Evolutionary conservation across 1,140 invertebrate genomes (phyloP), one percentile per base, ranked within the genome.

Genomic region (Neelides sp.): DNA sequence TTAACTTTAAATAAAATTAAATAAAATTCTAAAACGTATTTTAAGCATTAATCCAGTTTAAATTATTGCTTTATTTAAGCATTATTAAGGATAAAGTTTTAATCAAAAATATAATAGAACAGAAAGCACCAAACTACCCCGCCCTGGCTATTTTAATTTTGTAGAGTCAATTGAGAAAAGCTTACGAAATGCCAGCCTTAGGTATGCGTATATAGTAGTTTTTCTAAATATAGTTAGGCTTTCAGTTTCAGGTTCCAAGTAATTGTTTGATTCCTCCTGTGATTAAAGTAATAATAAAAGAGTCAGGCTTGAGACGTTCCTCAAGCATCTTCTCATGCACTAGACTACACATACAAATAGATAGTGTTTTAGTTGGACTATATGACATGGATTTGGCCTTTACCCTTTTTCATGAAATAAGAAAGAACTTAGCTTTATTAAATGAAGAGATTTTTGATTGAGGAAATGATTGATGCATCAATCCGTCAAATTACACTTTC

Each of bases 401-500:
- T 30, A 32, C 27, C 19, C n/a, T 19, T n/a, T 27, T 15, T 32
- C 27, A 45, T 19, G 42, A n/a, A n/a, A 12, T 20, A 20, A 15
- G 34, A 45, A 30, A 30, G 26, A 45, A 45, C 30, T 19, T 45
- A 20, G 42, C 42, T 45, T 45, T 45, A 45, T 45, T 45, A 45
- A 45, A 45, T 45, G 42, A 45, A 45, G 42, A 45, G 42, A 45
- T 45, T 30, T 45, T 45, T 45, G 27, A 45, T 45, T 45, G 42
- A 45, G 42, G 42, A 45, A 45, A 45, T 45, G 42, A 45, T 45
- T 45, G 42, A 45, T 45, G 42, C 42, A 45, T 45, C 42, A 45
- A 45, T 45, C 42, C 42, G 42, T 45, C 42, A 45, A 45, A 45
- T 45, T 45, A 45, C 42, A 24, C 30, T 30, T 30, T 27, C 17